These are phyloP conservation scores for Ypsolopha sequella DNA, from an alignment of 2,888 invertebrate genomes.

Conservation along the genomic window DNA sequence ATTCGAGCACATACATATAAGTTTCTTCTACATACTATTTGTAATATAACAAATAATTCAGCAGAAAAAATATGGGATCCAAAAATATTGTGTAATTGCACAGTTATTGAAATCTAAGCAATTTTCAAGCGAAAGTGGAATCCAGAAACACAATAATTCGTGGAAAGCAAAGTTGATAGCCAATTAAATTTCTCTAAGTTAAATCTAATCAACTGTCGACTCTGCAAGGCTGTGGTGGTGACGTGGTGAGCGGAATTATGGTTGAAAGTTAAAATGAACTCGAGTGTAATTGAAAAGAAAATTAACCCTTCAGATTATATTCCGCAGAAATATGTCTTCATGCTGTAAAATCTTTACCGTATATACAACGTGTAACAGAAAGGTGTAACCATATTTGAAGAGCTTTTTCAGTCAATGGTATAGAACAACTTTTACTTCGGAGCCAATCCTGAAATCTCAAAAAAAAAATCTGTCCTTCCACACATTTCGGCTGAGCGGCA, in stretches of 20 bases:
- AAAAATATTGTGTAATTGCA: neutral
- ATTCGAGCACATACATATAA: too few relatives aligned
- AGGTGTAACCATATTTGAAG: too few relatives aligned
- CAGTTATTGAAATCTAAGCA: neutral
- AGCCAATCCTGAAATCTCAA: too few relatives aligned
- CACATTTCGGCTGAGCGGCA: too few relatives aligned
- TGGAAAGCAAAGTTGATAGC: neutral
- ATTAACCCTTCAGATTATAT: neutral
- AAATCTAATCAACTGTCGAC: neutral
- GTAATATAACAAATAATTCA: neutral
- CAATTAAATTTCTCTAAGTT: slow-evolving; percentile 2
- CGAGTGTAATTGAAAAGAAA: slow-evolving; percentile 2
- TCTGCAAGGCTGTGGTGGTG: neutral
- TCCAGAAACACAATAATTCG: neutral
- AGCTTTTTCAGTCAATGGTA: too few relatives aligned
- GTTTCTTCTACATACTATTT: too few relatives aligned
- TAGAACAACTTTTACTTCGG: too few relatives aligned
- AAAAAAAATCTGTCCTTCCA: too few relatives aligned
- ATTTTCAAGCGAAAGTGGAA: neutral
- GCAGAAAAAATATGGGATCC: neutral
- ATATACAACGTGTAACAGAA: too few relatives aligned
- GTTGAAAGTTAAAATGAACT: slow-evolving; percentile 3
- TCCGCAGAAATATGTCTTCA: too few relatives aligned
- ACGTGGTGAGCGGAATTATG: neutral
- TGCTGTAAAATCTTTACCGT: too few relatives aligned